Percentiles rank a stretch among this genome's conserved stretches.
Conservation (phyloP, 2,797 vertebrate species). For the Galaxias olidus region DNA sequence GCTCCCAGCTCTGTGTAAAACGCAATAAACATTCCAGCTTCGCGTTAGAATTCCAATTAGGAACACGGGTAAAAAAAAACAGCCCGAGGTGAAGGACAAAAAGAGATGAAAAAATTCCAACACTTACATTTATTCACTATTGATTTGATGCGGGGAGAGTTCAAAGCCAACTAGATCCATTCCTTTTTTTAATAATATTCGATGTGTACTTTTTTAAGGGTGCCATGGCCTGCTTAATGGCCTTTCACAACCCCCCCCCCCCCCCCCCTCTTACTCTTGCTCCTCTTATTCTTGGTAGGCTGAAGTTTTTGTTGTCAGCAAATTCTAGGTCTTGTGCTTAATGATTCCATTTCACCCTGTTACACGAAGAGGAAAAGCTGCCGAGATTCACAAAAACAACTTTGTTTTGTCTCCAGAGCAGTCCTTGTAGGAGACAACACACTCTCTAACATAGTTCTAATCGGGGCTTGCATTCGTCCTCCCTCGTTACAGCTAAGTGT, state of each 20-base stretch:
- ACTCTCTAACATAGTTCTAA: too few relatives aligned
- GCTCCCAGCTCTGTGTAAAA: constrained; percentile 17
- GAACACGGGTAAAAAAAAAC: constrained; percentile 18
- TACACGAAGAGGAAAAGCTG: constrained; percentile 8
- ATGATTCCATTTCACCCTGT: constrained; percentile 33
- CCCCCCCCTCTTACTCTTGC: not conserved
- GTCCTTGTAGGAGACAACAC: not conserved
- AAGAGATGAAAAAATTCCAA: constrained; percentile 27
- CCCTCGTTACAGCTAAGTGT: too few relatives aligned
- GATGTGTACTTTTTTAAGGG: constrained; percentile 12
- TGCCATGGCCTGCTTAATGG: not conserved
- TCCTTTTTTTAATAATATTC: constrained; percentile 10
- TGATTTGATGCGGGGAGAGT: constrained; percentile 33
- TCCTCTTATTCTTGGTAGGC: constrained; percentile 22
- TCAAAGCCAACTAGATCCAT: constrained; percentile 28
- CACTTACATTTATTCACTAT: constrained; percentile 37
- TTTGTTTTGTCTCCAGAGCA: not conserved
- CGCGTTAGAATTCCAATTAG: constrained; percentile 34
- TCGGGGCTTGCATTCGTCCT: not conserved
- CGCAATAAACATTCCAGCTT: constrained; percentile 29
- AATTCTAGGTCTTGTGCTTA: constrained; percentile 33
- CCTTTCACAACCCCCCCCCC: too few relatives aligned
- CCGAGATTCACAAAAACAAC: not conserved
- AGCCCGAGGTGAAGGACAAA: constrained; percentile 23
- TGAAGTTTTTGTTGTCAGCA: constrained; percentile 30